Percentiles rank a stretch among this genome's conserved stretches.
Evolutionary conservation across 1,140 invertebrate genomes (phyloP).

Genomic region (Meloidogyne hapla): DNA sequence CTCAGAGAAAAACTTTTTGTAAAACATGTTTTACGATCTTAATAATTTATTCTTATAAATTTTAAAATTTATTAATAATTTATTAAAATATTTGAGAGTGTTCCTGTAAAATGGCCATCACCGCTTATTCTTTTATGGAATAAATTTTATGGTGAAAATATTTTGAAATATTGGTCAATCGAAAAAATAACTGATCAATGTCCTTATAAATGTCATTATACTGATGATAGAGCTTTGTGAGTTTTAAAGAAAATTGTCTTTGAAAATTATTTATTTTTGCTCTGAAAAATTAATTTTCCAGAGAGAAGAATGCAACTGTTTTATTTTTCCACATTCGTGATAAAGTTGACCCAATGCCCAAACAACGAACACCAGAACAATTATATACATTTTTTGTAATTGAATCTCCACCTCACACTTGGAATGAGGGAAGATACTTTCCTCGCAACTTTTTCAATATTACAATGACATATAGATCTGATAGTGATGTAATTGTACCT

Average conservation of each 20-base stretch:
- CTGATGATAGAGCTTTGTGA: not conserved
- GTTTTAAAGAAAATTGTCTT: not conserved
- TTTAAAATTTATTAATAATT: too few relatives aligned
- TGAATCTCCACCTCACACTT: conserved; percentile 10
- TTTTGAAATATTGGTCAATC: not conserved
- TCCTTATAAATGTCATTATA: not conserved
- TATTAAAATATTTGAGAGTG: not conserved
- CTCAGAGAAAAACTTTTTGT: too few relatives aligned
- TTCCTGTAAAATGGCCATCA: not conserved
- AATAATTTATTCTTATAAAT: too few relatives aligned
- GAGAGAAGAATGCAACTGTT: conserved; percentile 8
- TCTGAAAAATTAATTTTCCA: not conserved
- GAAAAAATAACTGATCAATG: conserved; percentile 1
- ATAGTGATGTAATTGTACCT: conserved; percentile 30
- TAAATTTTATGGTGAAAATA: not conserved
- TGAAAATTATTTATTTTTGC: not conserved
- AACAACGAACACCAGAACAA: not conserved
- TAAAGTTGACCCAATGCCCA: not conserved
- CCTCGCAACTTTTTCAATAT: conserved; percentile 23
- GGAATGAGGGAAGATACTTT: not conserved
- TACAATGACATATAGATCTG: conserved; percentile 34
- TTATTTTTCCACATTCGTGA: conserved; percentile 16
- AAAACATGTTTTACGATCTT: too few relatives aligned
- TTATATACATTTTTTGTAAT: conserved; percentile 7
- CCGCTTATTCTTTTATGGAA: not conserved